Evolutionary conservation across 1,140 invertebrate species (phyloP).

Genomic region (Drosophila bipectinata): DNA sequence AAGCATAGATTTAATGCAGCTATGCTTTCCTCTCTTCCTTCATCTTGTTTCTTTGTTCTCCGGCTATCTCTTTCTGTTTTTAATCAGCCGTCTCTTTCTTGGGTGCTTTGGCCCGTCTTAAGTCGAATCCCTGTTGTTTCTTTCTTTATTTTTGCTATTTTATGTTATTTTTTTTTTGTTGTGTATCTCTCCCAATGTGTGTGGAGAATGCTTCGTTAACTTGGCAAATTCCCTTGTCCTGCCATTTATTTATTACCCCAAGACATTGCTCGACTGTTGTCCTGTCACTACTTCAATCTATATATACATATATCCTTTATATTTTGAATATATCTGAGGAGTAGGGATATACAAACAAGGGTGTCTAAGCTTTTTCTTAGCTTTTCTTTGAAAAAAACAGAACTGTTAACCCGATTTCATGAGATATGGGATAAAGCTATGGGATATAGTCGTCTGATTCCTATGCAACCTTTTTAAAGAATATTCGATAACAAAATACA

Average conservation of each 20-base stretch:
- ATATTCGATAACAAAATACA: no score
- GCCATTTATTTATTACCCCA: constrained; percentile 47
- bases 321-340: neutral
- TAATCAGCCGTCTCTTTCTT: constrained; percentile 2
- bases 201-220: constrained; percentile 43
- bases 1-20: constrained; percentile 80
- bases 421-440: no score
- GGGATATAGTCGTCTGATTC: no score
- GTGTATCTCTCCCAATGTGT: neutral
- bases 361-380: no score
- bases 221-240: constrained; percentile 50
- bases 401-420: no score
- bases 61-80: neutral
- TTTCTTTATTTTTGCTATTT: neutral
- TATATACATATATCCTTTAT: constrained; percentile 3
- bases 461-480: no score
- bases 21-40: constrained; percentile 1
- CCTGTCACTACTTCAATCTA: constrained; percentile 25
- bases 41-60: constrained; percentile 5
- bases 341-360: no score
- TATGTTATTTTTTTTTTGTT: constrained; percentile 2
- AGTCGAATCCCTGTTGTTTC: constrained; percentile 33
- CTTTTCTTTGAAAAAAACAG: no score
- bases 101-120: constrained; percentile 19
- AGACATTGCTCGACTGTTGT: constrained; percentile 27